Evolutionary conservation across 2,888 invertebrate species (phyloP).

Genomic region (Isoperla grammatica): DNA sequence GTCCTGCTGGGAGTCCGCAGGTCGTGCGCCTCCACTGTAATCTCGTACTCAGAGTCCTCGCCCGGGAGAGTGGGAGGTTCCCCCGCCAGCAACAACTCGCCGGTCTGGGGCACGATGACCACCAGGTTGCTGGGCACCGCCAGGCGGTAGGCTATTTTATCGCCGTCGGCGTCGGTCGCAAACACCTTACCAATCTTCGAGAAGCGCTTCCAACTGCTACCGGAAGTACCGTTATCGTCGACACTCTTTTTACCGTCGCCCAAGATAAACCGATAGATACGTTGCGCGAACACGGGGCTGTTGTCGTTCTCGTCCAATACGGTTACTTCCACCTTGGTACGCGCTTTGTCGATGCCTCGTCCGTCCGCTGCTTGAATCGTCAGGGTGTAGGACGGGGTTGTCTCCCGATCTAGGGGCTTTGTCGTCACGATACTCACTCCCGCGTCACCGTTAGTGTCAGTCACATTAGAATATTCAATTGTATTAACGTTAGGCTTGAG

Average conservation of each 20-base stretch:
- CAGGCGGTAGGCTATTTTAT: conserved; percentile 81
- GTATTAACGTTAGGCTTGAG: conserved; percentile 51
- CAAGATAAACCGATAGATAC: conserved; percentile 65
- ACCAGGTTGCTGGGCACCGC: conserved; percentile 74
- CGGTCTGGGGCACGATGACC: conserved; percentile 89
- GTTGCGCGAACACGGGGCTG: conserved; percentile 74
- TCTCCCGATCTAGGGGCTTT: conserved; percentile 72
- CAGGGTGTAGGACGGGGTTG: conserved; percentile 62
- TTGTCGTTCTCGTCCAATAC: conserved; percentile 90
- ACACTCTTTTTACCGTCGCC: conserved; percentile 46
- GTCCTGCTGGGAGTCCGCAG: conserved; percentile 65
- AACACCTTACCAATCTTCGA: conserved; percentile 77
- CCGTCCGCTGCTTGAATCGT: conserved; percentile 75
- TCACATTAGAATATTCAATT: conserved; percentile 42
- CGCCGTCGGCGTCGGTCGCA: conserved; percentile 88
- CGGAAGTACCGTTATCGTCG: conserved; percentile 48
- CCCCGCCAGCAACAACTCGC: conserved; percentile 76
- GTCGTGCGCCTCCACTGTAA: conserved; percentile 80
- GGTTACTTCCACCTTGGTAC: conserved; percentile 67
- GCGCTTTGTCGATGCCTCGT: conserved; percentile 73
- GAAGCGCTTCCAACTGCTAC: conserved; percentile 68
- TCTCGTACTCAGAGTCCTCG: conserved; percentile 55
- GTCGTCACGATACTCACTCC: conserved; percentile 72
- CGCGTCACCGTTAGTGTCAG: conserved; percentile 41
- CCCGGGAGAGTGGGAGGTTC: conserved; percentile 61